Evolutionary conservation across 2,888 invertebrate genomes (phyloP).

Genomic region (Heteromurus nitidus): DNA sequence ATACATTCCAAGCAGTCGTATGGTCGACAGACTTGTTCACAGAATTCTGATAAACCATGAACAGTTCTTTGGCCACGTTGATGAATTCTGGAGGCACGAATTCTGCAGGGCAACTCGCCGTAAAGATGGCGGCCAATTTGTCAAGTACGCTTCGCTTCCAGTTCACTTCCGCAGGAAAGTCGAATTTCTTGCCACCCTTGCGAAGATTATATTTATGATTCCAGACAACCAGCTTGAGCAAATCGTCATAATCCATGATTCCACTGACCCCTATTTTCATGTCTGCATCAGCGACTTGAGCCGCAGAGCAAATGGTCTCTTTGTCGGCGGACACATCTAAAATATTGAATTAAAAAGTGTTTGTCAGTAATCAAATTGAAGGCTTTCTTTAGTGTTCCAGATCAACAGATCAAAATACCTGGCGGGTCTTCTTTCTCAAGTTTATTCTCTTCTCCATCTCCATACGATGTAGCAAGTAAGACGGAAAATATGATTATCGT

Average conservation of each 20-base stretch:
- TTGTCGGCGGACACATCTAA: conserved; percentile 35
- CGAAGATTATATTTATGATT: conserved; percentile 37
- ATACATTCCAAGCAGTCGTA: conserved; percentile 17
- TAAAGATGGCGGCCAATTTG: conserved; percentile 33
- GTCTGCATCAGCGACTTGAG: conserved; percentile 5
- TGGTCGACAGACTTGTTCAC: background rate
- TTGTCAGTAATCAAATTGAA: background rate
- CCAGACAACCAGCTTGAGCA: conserved; percentile 48
- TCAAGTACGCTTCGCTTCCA: conserved; percentile 45
- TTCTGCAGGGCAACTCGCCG: conserved; percentile 24
- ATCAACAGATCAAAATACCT: background rate
- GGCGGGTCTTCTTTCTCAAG: too few species aligned
- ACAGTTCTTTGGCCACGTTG: conserved; percentile 34
- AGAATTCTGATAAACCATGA: conserved; percentile 61
- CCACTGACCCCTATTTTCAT: conserved; percentile 36
- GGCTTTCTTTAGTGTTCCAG: background rate
- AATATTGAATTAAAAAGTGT: background rate
- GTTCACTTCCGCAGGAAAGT: conserved; percentile 29
- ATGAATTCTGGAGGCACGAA: conserved; percentile 42
- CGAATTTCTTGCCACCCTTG: conserved; percentile 9
- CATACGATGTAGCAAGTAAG: too few species aligned
- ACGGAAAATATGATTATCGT: too few species aligned
- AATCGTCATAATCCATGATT: conserved; percentile 55
- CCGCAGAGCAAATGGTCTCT: conserved; percentile 43
- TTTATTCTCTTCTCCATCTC: too few species aligned